Conservation (phyloP, 2,888 invertebrate genomes). For the Tetropium fuscum region DNA sequence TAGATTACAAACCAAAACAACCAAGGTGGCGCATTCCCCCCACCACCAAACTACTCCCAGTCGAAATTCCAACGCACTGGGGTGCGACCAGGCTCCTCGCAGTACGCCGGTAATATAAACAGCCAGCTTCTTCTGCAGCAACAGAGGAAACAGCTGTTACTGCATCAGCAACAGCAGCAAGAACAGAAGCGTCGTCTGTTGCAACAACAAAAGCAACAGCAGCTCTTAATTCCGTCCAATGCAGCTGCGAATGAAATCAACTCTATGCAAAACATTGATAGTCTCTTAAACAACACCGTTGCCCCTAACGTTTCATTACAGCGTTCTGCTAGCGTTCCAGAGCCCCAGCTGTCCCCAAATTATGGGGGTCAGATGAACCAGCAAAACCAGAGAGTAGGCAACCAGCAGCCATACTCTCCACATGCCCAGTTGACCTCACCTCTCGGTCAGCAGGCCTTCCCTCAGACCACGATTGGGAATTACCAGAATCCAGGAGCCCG, state of each 20-base stretch:
- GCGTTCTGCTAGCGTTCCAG: conserved; percentile 72
- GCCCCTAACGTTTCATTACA: conserved; percentile 92
- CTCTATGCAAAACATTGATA: conserved; percentile 80
- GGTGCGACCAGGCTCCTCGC: conserved; percentile 39
- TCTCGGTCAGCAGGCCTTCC: conserved; percentile 59
- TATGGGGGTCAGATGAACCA: conserved; percentile 63
- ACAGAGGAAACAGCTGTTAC: conserved; percentile 63
- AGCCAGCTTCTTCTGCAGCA: conserved; percentile 66
- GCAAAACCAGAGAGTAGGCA: conserved; percentile 50
- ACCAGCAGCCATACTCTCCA: conserved; percentile 65
- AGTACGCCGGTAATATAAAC: conserved; percentile 42
- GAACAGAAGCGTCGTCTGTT: conserved; percentile 78
- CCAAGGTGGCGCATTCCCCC: conserved; percentile 54
- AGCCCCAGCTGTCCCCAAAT: conserved; percentile 73
- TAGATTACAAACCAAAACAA: conserved; percentile 43
- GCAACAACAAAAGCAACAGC: conserved; percentile 85
- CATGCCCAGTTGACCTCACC: conserved; percentile 66
- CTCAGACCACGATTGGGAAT: conserved; percentile 58
- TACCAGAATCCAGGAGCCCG: conserved; percentile 66
- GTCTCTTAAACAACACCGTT: conserved; percentile 84
- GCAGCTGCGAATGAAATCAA: conserved; percentile 70
- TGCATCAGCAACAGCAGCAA: conserved; percentile 57
- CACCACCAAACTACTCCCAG: conserved; percentile 64
- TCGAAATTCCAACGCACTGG: conserved; percentile 46
- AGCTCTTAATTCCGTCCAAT: conserved; percentile 83